Base-by-base conservation (phyloP, 2,888 invertebrate species). In the Thereva nobilitata region DNA sequence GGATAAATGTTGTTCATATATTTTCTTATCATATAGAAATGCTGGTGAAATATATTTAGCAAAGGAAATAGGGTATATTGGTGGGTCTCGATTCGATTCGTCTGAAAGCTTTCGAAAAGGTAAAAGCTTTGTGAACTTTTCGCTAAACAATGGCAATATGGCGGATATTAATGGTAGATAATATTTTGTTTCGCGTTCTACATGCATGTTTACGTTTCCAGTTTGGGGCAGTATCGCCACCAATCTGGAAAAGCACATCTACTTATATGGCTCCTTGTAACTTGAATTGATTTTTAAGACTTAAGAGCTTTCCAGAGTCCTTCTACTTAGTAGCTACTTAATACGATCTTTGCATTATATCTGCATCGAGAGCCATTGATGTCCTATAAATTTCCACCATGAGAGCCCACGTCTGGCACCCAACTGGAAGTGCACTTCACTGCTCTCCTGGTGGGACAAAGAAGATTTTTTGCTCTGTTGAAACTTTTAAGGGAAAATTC, bases 251-350 rank as follows among this genome's bases (percentile, higher is more conserved):
- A 41, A 10, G 23, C 55, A 41, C 50, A 56, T 63, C 50, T 12
- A 65, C 50, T 52, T 66, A 44, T 66, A 55, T 67, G 55, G 59
- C 65, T 55, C 65, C 59, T 61, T 50, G 57, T 56, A 55, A 55
- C 23, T 61, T 49, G 55, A 68, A 68, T 68, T 61, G 66, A 65
- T 66, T 66, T 68, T 68, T 65, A 68, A 61, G 66, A 68, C 65
- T 68, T 53, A 66, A 68, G 65, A 66, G 68, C 68, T 66, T 61
- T 50, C 38, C 55, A 61, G 61, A 42, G 66, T 44, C 61, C 42
- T 42, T 59, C 59, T 59, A 37, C 57, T 59, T 57, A 61, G 38
- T 41, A 61, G 61, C 61, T 61, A 50, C 61, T 61, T 61, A 61
- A 61, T 49, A 61, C 41, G 23, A 49, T 40, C 41, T 40, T 61